phyloP scores from a whole-genome alignment of 2,113 vertebrate species.

The Indicator indicator region DNA sequence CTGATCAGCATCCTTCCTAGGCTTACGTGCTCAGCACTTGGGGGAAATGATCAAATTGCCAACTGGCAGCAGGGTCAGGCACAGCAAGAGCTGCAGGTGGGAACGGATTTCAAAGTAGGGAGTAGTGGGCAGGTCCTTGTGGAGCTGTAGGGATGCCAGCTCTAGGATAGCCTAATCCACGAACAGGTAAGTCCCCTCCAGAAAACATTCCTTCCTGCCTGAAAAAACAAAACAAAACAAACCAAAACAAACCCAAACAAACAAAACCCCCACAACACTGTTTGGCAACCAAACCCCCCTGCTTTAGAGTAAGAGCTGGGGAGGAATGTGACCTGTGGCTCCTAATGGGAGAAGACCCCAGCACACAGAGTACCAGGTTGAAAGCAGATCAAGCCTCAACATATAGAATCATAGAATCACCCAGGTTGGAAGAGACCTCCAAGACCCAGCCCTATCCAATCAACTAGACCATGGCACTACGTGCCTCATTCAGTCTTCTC shows the following conservation, averaged over 20 bases:
- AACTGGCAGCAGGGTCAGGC: background rate
- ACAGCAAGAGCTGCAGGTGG: background rate
- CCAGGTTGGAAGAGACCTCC: no score
- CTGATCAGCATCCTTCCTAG: background rate
- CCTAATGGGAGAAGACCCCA: background rate
- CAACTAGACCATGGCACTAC: no score
- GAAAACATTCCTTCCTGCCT: constrained; percentile 60
- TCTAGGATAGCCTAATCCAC: constrained; percentile 39
- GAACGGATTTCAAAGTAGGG: background rate
- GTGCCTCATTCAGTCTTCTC: no score
- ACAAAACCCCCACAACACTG: background rate
- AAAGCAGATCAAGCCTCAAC: background rate
- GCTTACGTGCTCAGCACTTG: background rate
- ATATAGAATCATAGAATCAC: no score
- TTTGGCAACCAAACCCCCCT: constrained; percentile 28
- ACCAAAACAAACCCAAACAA: no score
- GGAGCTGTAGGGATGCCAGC: background rate
- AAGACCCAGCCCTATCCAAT: no score
- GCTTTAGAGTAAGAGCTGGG: constrained; percentile 26
- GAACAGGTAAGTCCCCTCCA: constrained; percentile 54
- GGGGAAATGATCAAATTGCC: background rate
- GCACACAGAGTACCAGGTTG: background rate
- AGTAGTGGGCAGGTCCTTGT: background rate
- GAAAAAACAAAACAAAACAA: background rate
- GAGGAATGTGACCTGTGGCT: constrained; percentile 47